A percentile compares a stretch with the other conserved stretches of the same genome.
These are phyloP conservation scores for Otolemur crassicaudatus DNA, from an alignment of 2,797 vertebrate genomes.

Conservation along the genomic window DNA sequence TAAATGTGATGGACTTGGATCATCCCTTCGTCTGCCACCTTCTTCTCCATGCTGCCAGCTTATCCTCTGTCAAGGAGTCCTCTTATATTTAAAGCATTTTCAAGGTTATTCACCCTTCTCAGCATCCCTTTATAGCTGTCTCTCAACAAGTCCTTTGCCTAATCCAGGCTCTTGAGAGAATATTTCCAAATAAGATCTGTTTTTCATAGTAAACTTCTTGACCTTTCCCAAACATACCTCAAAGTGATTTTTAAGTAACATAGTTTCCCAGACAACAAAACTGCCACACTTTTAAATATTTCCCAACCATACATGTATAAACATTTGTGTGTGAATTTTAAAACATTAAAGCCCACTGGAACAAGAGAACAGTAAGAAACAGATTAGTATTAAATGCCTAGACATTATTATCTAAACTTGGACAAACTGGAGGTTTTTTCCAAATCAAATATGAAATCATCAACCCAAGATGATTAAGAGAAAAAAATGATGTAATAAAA, in stretches of 20 bases:
- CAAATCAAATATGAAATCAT: conserved; percentile 77
- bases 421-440: conserved; percentile 17
- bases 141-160: background rate
- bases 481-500: conserved; percentile 74
- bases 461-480: conserved; percentile 63
- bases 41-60: background rate
- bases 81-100: conserved; percentile 42
- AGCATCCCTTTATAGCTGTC: background rate
- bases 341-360: conserved; percentile 13
- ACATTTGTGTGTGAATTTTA: background rate
- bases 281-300: conserved; percentile 47
- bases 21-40: background rate
- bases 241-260: conserved; percentile 47
- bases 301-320: background rate
- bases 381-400: conserved; percentile 54
- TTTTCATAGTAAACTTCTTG: conserved; percentile 39
- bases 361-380: conserved; percentile 45
- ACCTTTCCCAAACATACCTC: conserved; percentile 44
- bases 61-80: background rate
- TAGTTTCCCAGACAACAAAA: conserved; percentile 25
- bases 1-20: background rate
- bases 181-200: conserved; percentile 15
- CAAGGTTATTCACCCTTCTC: background rate
- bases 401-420: conserved; percentile 71
- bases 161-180: conserved; percentile 2